phyloP scores from a whole-genome alignment of 1,140 invertebrate species.

The Drosophila ogumai region DNA sequence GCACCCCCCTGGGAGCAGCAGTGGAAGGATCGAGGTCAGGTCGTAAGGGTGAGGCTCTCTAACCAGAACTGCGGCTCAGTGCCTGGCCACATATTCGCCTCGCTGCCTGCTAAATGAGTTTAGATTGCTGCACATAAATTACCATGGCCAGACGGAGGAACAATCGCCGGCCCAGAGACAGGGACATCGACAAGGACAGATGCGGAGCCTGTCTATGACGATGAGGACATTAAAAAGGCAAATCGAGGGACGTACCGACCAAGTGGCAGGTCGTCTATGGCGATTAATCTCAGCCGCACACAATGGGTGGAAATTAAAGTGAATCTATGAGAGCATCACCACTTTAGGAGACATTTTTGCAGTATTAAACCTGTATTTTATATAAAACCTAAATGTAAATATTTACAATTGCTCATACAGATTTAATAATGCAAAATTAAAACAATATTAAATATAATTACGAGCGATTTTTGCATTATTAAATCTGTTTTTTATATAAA shows the following conservation, averaged over 20 bases:
- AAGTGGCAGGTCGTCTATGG: conserved; percentile 13
- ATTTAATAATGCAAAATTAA: no score
- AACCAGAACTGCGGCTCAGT: conserved; percentile 10
- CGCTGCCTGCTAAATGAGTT: conserved; percentile 70
- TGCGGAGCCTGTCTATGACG: not conserved
- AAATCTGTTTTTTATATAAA: not conserved
- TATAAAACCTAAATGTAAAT: no score
- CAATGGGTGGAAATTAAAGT: conserved; percentile 9
- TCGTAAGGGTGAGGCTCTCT: conserved; percentile 8
- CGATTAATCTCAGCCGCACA: conserved; percentile 14
- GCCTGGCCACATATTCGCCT: conserved; percentile 60
- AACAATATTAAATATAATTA: no score
- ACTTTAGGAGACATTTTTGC: not conserved
- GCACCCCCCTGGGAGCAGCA: not conserved
- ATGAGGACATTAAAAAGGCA: conserved; percentile 25
- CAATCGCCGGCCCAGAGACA: conserved; percentile 30
- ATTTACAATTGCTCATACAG: no score
- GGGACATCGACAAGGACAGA: conserved; percentile 26
- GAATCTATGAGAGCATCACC: not conserved
- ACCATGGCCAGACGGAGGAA: conserved; percentile 35
- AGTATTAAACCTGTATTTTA: not conserved
- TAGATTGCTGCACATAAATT: conserved; percentile 74
- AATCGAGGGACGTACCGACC: not conserved
- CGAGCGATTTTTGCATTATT: no score
- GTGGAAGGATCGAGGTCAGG: conserved; percentile 21